Conservation (phyloP, 2,797 vertebrate species). For the Mormyrus proboscirostris region DNA sequence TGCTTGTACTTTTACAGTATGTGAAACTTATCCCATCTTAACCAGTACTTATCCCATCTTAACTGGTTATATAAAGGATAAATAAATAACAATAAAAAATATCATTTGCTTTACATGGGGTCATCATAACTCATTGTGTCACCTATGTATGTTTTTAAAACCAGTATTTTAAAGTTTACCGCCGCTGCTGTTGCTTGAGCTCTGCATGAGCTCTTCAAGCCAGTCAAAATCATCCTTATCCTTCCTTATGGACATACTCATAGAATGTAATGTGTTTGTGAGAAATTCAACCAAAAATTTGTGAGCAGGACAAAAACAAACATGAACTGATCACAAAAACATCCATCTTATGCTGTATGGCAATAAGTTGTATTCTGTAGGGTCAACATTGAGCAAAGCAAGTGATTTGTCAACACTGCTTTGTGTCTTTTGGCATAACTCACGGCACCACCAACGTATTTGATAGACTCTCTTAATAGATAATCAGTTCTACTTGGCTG, state of each 20-base stretch:
- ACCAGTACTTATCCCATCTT: too few relatives aligned
- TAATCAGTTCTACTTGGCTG: background rate
- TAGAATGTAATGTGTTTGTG: background rate
- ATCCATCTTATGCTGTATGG: background rate
- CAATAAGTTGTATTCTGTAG: background rate
- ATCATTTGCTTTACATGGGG: too few relatives aligned
- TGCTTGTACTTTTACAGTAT: background rate
- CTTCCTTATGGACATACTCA: background rate
- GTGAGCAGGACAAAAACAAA: background rate
- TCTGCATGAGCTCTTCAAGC: background rate
- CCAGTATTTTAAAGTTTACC: background rate
- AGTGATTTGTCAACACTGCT: background rate
- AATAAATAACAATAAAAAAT: too few relatives aligned
- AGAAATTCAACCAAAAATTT: background rate
- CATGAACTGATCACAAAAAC: background rate
- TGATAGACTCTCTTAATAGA: background rate
- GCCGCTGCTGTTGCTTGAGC: background rate
- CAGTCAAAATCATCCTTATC: background rate
- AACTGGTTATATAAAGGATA: too few relatives aligned
- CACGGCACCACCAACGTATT: background rate
- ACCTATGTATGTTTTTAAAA: too few relatives aligned
- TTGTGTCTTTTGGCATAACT: background rate
- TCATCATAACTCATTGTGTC: too few relatives aligned
- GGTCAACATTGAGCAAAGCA: background rate
- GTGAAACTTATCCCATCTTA: background rate